Conservation (phyloP, 2,113 vertebrate genomes). For the Astur gentilis region DNA sequence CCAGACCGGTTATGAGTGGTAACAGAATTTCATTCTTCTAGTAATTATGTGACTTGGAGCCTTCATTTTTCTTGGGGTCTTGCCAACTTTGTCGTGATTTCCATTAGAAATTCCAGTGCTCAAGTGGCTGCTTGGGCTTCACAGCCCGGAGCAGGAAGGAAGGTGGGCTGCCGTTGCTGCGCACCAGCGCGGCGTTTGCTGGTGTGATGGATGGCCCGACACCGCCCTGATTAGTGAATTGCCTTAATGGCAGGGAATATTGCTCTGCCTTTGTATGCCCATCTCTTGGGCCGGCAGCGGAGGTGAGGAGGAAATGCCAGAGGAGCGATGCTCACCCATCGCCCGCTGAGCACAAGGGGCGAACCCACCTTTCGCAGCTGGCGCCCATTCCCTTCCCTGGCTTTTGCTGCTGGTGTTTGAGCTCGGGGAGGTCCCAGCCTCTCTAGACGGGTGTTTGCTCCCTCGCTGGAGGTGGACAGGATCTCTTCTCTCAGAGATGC, state of each 20-base stretch:
- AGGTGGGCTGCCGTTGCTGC: background rate
- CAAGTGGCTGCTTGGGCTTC: background rate
- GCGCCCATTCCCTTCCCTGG: background rate
- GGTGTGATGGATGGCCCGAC: background rate
- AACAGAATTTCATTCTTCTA: conserved; percentile 5
- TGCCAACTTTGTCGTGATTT: background rate
- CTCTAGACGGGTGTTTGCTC: fast-evolving
- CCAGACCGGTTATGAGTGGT: background rate
- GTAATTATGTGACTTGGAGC: background rate
- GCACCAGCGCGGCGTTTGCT: fast-evolving
- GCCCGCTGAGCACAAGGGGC: background rate
- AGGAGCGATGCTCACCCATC: background rate
- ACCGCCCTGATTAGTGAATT: background rate
- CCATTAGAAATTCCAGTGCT: background rate
- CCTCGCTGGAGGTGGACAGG: background rate
- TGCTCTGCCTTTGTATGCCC: background rate
- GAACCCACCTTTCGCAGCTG: background rate
- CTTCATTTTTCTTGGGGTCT: background rate
- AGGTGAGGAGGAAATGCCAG: background rate
- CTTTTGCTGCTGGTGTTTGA: background rate
- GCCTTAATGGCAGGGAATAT: background rate
- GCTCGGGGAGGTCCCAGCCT: background rate
- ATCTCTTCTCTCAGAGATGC: background rate
- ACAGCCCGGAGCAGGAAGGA: background rate
- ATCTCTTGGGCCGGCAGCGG: fast-evolving